A percentile compares a stretch with the other conserved stretches of the same genome.
These are phyloP conservation scores for Aptenodytes patagonicus DNA, from an alignment of 2,113 vertebrate genomes.

Conservation along the genomic window DNA sequence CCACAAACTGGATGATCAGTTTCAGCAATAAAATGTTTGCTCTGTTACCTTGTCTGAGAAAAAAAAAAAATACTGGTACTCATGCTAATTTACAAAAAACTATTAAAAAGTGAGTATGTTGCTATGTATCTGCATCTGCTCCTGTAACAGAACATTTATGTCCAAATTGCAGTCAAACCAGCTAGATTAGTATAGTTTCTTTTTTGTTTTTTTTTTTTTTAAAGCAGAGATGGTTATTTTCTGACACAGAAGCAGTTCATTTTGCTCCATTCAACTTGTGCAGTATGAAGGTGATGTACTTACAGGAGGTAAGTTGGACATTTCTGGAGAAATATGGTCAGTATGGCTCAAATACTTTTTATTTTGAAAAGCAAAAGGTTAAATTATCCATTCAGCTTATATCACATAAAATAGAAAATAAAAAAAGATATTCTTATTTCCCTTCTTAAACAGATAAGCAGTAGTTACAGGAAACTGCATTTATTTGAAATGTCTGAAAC, in stretches of 20 bases:
- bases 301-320: neutral
- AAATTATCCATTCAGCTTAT: neutral
- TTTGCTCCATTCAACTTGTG: neutral
- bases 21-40: slow-evolving; percentile 47
- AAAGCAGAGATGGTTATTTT: neutral
- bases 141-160: neutral
- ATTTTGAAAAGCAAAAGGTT: neutral
- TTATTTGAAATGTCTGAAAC: neutral
- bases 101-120: neutral
- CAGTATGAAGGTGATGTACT: neutral
- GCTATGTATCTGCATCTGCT: neutral
- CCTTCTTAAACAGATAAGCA: neutral
- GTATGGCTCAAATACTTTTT: neutral
- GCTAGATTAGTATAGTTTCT: neutral
- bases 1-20: slow-evolving; percentile 28
- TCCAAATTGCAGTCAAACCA: slow-evolving; percentile 18
- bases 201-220: neutral
- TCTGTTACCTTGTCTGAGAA: neutral
- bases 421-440: neutral
- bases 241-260: neutral
- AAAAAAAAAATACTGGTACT: neutral
- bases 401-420: neutral
- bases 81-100: slow-evolving; percentile 11
- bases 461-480: neutral
- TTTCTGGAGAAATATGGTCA: neutral